Percentiles rank a stretch among this genome's conserved stretches.
Conservation (phyloP, 2,113 vertebrate species). For the Acanthisitta chloris region DNA sequence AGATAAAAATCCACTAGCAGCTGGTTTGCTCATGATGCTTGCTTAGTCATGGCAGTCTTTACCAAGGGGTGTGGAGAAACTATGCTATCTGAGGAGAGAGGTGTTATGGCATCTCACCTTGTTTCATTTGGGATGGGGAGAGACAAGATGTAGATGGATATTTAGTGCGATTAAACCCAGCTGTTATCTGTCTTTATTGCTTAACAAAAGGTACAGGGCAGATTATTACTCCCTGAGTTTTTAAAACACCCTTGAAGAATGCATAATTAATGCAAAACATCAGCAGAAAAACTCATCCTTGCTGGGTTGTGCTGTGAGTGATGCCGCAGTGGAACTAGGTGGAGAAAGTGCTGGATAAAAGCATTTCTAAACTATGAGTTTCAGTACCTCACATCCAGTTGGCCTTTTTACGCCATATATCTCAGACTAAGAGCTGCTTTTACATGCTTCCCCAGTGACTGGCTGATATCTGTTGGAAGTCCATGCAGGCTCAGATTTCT, state of each 20-base stretch:
- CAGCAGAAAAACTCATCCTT: background rate
- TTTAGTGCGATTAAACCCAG: background rate
- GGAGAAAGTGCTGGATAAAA: background rate
- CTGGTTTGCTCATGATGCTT: constrained; percentile 23
- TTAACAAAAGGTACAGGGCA: constrained; percentile 35
- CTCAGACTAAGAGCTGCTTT: background rate
- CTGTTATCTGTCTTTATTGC: constrained; percentile 3
- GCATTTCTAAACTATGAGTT: background rate
- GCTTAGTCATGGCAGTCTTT: constrained; percentile 67
- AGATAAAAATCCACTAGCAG: constrained; percentile 54
- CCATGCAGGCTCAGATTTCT: background rate
- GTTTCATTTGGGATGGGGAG: background rate
- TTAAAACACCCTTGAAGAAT: constrained; percentile 27
- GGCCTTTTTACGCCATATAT: background rate
- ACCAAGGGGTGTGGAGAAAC: constrained; percentile 38
- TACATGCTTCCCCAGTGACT: background rate
- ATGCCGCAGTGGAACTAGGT: background rate
- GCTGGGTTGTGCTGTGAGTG: background rate
- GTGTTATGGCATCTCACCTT: background rate
- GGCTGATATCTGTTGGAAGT: background rate
- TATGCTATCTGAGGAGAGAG: background rate
- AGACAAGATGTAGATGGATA: background rate
- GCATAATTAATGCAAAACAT: constrained; percentile 38
- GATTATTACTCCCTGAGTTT: constrained; percentile 25
- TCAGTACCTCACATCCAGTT: background rate